Base-by-base conservation (phyloP, 1,140 invertebrate species). In the Ptiloglossa arizonensis region DNA sequence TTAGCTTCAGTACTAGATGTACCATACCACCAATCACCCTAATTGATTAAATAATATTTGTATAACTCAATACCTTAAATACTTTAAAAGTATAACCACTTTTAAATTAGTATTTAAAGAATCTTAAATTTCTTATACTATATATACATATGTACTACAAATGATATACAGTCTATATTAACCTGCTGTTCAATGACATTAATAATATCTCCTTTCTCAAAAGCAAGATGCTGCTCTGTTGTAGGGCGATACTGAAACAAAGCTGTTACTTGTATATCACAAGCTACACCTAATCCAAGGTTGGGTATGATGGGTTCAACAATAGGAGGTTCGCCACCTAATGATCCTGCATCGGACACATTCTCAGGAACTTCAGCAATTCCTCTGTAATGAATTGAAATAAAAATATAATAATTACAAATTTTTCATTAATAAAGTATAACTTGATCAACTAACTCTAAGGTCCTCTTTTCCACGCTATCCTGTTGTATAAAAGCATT, bases 301-400 rank as follows among this genome's bases (percentile, higher is more conserved):
- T 89, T 90, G 22, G 90, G 89, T 82, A 90, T 81, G 41, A 87
- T 74, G 29, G 91, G 79, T 73, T 93, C 91, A 41, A 91, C 83
- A 17, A 78, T 62, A 1, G 90, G 88, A 62, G 87, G 88, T 82
- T 92, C 91, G 79, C 92, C 86, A 84, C 88, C 83, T 85, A 93
- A 59, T 78, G 94, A 89, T 84, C 92, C 90, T 81, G 94, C 91
- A 88, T 95, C 91, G 78, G 94, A 93, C 62, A 93, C 89, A 82
- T 94, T 95, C 90, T 97, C 96, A 2, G 96, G 95, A 41, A 96
- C 95, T 91, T 96, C 96, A 1, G 94, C 95, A 68, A 96, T 96
- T 72, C 94, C 96, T 80, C 94, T 94, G 78, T 29, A 66, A 67
- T 57, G 48, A 72, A 73, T 44, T 50, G 11, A 44, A 13, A 54